phyloP scores from a whole-genome alignment of 2,888 invertebrate species.

The Liopterus haemorrhoidalis region DNA sequence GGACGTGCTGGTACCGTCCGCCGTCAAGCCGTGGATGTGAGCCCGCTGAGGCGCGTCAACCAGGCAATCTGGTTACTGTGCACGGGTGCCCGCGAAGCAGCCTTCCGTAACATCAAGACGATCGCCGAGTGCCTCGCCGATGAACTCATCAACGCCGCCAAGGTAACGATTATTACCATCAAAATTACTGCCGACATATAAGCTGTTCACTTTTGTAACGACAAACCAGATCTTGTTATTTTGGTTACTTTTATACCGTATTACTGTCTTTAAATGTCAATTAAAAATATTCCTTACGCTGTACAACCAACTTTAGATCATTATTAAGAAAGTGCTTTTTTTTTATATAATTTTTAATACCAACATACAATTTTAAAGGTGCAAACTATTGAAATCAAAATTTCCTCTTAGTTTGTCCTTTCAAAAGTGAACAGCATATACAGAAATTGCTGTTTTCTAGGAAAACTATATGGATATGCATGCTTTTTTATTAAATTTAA shows the following conservation, averaged over 20 bases:
- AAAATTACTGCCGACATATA: background rate
- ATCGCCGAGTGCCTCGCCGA: slow-evolving; percentile 99
- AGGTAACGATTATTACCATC: slow-evolving; percentile 51
- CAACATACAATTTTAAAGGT: too few species aligned
- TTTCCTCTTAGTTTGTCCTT: too few species aligned
- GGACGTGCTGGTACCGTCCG: slow-evolving; percentile 99
- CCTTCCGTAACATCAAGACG: slow-evolving; percentile 99
- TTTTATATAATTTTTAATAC: too few species aligned
- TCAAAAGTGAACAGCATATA: too few species aligned
- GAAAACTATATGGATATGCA: too few species aligned
- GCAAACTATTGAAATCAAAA: too few species aligned
- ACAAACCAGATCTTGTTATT: background rate
- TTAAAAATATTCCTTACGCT: background rate
- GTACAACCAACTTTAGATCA: background rate
- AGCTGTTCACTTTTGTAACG: background rate
- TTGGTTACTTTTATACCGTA: background rate
- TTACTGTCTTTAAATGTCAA: background rate
- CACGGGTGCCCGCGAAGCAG: slow-evolving; percentile 97
- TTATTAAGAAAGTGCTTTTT: too few species aligned
- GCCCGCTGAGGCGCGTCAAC: slow-evolving; percentile 95
- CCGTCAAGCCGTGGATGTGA: slow-evolving; percentile 98
- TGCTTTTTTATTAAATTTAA: too few species aligned
- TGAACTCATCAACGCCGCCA: slow-evolving; percentile 99
- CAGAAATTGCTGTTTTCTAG: too few species aligned
- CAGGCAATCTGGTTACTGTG: slow-evolving; percentile 99